These are phyloP conservation scores for Palythoa heliodiscus DNA, from an alignment of 92 coral and sea anemone genomes.

Conservation along the genomic window DNA sequence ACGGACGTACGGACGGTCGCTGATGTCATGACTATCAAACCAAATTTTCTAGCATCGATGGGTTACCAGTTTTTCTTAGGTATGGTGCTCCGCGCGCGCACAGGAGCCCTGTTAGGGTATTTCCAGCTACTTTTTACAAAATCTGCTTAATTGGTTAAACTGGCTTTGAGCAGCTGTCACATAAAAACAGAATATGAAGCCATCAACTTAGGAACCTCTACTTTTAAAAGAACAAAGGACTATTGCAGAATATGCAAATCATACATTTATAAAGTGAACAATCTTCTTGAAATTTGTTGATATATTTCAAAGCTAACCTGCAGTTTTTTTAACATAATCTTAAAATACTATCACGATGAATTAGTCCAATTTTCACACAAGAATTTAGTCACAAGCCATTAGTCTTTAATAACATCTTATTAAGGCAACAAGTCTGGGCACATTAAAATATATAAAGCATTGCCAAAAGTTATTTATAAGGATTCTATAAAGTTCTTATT, in stretches of 20 bases:
- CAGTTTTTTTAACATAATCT: neutral
- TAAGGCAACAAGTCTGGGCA: constrained; percentile 17
- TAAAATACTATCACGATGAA: neutral
- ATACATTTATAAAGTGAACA: neutral
- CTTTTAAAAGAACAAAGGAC: neutral
- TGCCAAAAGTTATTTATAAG: neutral
- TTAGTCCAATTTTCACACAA: neutral
- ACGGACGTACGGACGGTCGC: no score
- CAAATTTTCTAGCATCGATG: no score
- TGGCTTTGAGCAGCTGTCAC: neutral
- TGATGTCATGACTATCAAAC: no score
- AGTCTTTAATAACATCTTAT: neutral
- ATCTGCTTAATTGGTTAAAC: neutral
- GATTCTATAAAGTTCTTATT: neutral
- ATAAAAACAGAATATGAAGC: neutral
- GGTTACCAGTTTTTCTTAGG: no score
- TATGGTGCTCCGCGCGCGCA: no score
- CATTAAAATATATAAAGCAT: neutral
- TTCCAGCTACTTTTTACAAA: neutral
- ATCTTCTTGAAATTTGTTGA: neutral
- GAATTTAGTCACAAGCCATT: neutral
- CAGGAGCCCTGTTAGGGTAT: neutral
- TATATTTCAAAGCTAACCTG: neutral
- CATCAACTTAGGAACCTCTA: neutral
- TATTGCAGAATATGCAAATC: neutral